Evolutionary conservation across 1,140 invertebrate species (phyloP), one percentile per base, ranked within the genome.

Genomic region (Drosophila rufa): DNA sequence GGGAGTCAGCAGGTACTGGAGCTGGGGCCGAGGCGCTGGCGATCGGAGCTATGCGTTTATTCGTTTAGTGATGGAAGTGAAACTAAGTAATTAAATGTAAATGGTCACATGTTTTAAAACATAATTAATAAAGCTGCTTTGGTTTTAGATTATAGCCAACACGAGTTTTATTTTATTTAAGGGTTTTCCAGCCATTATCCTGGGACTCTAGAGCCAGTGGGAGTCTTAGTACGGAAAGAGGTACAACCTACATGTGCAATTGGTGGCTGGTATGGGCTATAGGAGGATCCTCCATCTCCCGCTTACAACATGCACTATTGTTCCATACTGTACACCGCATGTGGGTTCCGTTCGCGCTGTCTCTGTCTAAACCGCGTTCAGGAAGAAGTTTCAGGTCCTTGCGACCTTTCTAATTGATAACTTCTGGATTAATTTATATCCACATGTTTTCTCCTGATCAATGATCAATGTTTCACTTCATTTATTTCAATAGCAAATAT

Each of bases 51-150:
- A n/a, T 40, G 80, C 51, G 61, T 67, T 84, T 81, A 84, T 79
- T 79, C 55, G 75, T 86, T 75, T 82, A 75, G 61, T 68, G 56
- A 68, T 76, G 67, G 22, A 62, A 61, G 74, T 78, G 73, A 71
- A 42, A 53, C 51, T 64, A 77, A 89, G 65, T 64, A 81, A 89
- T 79, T 69, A 69, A 73, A 73, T 90, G 85, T 91, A 89, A 90
- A 89, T 85, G 78, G 68, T 73, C 67, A 74, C 59, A 79, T 74
- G 76, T 82, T 79, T 87, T 62, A 64, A 81, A 65, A 64, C 38
- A 57, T 56, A 64, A 65, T 60, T 46, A 69, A 76, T 70, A 80
- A 70, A 80, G 46, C 76, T 71, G 60, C 76, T 79, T 79, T 79
- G 75, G 76, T 79, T 79, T 78, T 79, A 79, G 65, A 79, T 58